phyloP scores from a whole-genome alignment of 2,888 invertebrate species.

The Acrocera orbiculus region DNA sequence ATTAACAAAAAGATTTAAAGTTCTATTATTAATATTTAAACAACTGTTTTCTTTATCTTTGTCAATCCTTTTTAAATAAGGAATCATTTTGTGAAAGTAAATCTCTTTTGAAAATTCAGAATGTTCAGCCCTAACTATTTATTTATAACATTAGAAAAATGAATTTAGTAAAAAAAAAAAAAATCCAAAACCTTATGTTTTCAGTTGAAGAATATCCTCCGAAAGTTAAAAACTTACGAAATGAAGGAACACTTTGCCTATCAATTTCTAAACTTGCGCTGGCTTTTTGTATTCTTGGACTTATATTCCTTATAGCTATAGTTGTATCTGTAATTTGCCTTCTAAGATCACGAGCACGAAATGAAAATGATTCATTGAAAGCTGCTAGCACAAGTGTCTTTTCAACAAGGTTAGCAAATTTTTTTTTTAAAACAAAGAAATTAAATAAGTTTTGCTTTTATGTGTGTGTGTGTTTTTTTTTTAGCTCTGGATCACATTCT shows the following conservation, averaged over 20 bases:
- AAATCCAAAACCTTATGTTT: too few relatives aligned
- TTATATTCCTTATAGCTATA: constrained; percentile 53
- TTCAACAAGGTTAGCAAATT: constrained; percentile 13
- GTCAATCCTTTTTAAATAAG: too few relatives aligned
- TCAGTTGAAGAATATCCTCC: constrained; percentile 26
- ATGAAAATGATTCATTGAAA: constrained; percentile 12
- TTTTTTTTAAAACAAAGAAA: not conserved
- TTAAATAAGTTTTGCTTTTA: too few relatives aligned
- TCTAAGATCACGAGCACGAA: constrained; percentile 37
- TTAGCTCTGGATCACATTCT: constrained; percentile 26
- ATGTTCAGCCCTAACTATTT: too few relatives aligned
- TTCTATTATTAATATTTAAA: too few relatives aligned
- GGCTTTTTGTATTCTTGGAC: constrained; percentile 51
- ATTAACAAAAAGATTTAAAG: too few relatives aligned
- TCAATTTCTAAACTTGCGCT: constrained; percentile 61
- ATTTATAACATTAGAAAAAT: too few relatives aligned
- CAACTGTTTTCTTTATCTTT: too few relatives aligned
- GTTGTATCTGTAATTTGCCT: constrained; percentile 50
- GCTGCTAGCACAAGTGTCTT: constrained; percentile 12
- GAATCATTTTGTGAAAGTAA: too few relatives aligned
- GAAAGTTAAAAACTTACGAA: constrained; percentile 19
- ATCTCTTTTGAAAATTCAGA: too few relatives aligned
- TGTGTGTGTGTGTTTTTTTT: too few relatives aligned
- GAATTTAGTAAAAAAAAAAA: too few relatives aligned
- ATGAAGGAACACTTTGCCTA: constrained; percentile 41